phyloP scores from a whole-genome alignment of 2,113 vertebrate species.

The Rostratula benghalensis region DNA sequence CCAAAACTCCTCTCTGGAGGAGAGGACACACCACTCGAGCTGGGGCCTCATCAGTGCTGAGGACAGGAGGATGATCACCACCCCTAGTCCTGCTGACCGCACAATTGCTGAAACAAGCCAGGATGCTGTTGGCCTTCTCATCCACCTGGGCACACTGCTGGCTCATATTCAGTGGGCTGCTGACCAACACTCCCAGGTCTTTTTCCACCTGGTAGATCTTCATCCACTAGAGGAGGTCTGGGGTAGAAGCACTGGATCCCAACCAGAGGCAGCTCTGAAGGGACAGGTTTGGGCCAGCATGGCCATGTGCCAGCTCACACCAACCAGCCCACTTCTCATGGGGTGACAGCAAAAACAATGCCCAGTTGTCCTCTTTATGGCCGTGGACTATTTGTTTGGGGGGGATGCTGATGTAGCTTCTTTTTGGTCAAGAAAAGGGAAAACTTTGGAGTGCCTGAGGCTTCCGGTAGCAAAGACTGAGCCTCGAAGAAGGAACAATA shows the following conservation, averaged over 20 bases:
- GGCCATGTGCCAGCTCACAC: not conserved
- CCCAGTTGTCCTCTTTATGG: not conserved
- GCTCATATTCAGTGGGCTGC: not conserved
- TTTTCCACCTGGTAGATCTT: not conserved
- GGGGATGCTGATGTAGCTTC: not conserved
- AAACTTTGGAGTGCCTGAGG: accelerated
- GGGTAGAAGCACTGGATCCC: not conserved
- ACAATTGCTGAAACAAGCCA: not conserved
- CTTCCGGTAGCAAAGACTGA: not conserved
- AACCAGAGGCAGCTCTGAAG: not conserved
- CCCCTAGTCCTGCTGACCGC: not conserved
- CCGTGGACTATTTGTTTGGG: not conserved
- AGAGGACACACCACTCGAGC: not conserved
- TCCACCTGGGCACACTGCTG: not conserved
- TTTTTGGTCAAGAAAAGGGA: not conserved
- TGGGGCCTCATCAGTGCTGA: not conserved
- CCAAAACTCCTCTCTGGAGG: too few species aligned
- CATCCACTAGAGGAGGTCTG: not conserved
- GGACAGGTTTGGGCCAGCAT: not conserved
- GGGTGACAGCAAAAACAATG: not conserved
- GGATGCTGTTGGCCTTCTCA: not conserved
- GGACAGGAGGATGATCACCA: not conserved
- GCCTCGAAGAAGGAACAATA: not conserved
- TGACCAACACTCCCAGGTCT: not conserved
- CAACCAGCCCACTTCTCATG: not conserved